Percentiles rank a stretch among this genome's conserved stretches.
These are phyloP conservation scores for Galaxea fascicularis DNA, from an alignment of 92 coral and sea anemone species.

Conservation along the genomic window DNA sequence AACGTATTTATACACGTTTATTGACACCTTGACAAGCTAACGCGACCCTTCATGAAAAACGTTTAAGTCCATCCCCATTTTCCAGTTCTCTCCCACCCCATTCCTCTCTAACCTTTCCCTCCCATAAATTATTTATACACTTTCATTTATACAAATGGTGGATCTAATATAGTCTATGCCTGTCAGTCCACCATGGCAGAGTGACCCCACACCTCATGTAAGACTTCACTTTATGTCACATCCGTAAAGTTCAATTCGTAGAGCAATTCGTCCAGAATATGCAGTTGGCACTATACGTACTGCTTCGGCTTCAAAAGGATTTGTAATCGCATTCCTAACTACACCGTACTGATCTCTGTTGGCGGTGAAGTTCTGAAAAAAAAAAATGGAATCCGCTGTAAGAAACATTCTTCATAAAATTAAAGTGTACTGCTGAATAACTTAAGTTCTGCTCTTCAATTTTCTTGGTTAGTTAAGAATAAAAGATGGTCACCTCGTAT, in stretches of 20 bases:
- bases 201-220: not conserved
- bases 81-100: too few relatives aligned
- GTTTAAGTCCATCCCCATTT: too few relatives aligned
- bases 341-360: constrained; percentile 38
- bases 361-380: constrained; percentile 60
- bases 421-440: not conserved
- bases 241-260: constrained; percentile 79
- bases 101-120: too few relatives aligned
- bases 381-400: not conserved
- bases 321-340: constrained; percentile 44
- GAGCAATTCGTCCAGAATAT: constrained; percentile 68
- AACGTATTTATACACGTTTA: too few relatives aligned
- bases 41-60: too few relatives aligned
- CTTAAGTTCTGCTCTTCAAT: not conserved
- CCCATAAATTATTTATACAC: too few relatives aligned
- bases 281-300: constrained; percentile 55
- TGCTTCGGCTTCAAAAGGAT: constrained; percentile 57
- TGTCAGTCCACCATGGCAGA: not conserved
- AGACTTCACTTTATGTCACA: constrained; percentile 44
- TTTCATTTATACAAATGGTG: too few relatives aligned
- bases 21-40: too few relatives aligned
- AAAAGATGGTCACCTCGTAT: too few relatives aligned
- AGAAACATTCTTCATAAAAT: not conserved
- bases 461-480: too few relatives aligned
- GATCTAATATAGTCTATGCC: too few relatives aligned